Evolutionary conservation across 2,797 vertebrate species (phyloP), one percentile per base, ranked within the genome.

Genomic region (Micromesistius poutassou): DNA sequence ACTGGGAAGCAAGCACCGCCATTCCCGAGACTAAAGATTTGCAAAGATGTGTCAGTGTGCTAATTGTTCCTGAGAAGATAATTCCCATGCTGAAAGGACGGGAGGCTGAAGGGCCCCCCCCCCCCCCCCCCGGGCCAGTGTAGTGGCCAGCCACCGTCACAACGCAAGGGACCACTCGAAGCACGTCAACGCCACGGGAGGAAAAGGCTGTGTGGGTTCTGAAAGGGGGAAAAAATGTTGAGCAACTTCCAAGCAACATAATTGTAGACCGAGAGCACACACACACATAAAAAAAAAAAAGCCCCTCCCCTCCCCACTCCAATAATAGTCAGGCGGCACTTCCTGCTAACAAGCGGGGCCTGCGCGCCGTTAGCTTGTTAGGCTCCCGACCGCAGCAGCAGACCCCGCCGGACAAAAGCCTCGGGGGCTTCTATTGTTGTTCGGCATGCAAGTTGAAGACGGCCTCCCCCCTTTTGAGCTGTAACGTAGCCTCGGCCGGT

Each of bases 261-360:
- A 71, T 71, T 16, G 68, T 31, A 71, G 68, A 31, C 4, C 13
- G 5, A 62, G 9, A 31, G 68, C 68, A 30, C 30, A 71, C 68
- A 71, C 5, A 35, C n/a, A n/a, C n/a, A n/a, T n/a, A n/a, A n/a
- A n/a, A n/a, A 35, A 35, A 35, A 28, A 31, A 31, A 71, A 28
- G 10, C 5, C 62, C 25, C 19, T 22, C 46, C 55, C 55, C 22
- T 62, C 55, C n/a, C 55, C 55, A 62, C 55, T 71, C 68, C 66
- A 75, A 80, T 83, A 77, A 86, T 81, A 84, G 80, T 74, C 75
- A 25, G 77, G 85, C 79, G 87, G 83, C 85, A 86, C 89, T 93
- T 93, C 90, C 90, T 90, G 87, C 89, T 90, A 88, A 88, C 87
- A 86, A 87, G 84, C 84, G 78, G 22, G 75, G 81, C 86, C 78